Percentiles rank a stretch among this genome's conserved stretches.
phyloP scores from a whole-genome alignment of 1,140 invertebrate genomes.

The Bombus cullumanus region DNA sequence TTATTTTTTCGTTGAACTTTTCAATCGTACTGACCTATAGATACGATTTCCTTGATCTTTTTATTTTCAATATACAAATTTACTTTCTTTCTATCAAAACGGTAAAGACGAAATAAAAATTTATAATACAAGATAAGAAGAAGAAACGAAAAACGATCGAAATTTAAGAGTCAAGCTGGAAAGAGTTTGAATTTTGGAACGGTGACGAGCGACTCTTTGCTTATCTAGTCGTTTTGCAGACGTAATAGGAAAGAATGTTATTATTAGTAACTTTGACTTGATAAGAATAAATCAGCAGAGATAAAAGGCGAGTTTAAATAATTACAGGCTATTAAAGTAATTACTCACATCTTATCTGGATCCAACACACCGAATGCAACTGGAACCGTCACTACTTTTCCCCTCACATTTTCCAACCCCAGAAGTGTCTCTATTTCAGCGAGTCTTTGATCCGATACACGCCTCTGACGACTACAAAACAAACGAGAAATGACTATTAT shows the following conservation, averaged over 20 bases:
- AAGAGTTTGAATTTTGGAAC: background rate
- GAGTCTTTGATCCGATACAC: constrained; percentile 87
- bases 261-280: background rate
- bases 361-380: constrained; percentile 84
- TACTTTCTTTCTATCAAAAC: too few relatives aligned
- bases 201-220: background rate
- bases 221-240: background rate
- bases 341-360: constrained; percentile 84
- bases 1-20: background rate
- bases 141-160: background rate
- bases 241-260: background rate
- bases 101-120: background rate
- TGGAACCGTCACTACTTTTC: constrained; percentile 82
- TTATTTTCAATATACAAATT: background rate
- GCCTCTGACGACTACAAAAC: constrained; percentile 83
- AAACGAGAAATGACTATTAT: too few relatives aligned
- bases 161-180: background rate
- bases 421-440: constrained; percentile 86
- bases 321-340: background rate
- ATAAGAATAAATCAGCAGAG: background rate
- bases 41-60: background rate
- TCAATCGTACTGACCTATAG: too few relatives aligned
- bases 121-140: background rate
- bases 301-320: background rate
- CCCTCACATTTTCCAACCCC: constrained; percentile 83